Percentiles rank a stretch among this genome's conserved stretches.
phyloP scores from a whole-genome alignment of 2,888 invertebrate genomes.

The Phragmatobia fuliginosa region DNA sequence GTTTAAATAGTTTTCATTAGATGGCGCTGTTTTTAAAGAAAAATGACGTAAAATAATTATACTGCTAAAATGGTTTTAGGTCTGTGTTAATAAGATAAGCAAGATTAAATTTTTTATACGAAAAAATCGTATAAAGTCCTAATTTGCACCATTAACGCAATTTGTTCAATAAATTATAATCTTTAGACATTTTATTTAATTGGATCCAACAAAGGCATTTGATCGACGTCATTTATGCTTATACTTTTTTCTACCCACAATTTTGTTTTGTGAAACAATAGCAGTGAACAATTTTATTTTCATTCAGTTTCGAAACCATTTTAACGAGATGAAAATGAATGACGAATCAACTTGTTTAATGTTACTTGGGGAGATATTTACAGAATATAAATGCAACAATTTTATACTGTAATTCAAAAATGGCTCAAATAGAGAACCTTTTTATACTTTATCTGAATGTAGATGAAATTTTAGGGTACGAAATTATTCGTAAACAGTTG shows the following conservation, averaged over 20 bases:
- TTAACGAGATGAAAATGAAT: conserved; percentile 2
- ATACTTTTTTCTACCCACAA: not conserved
- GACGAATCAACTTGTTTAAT: not conserved
- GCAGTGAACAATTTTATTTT: conserved; percentile 6
- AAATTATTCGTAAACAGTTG: not conserved
- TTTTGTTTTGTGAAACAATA: conserved; percentile 8
- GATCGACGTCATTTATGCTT: conserved; percentile 16
- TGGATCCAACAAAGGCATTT: conserved; percentile 30
- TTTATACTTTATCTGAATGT: not conserved
- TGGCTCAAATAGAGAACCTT: not conserved
- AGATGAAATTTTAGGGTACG: not conserved
- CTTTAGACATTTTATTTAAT: conserved; percentile 28
- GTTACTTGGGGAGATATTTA: not conserved
- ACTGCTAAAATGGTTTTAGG: not conserved
- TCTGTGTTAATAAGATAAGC: conserved; percentile 1
- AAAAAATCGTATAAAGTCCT: not conserved
- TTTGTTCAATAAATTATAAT: conserved; percentile 26
- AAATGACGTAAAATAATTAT: not conserved
- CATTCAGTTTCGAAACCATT: conserved; percentile 3
- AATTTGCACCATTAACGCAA: conserved; percentile 28
- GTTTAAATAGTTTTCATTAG: not conserved
- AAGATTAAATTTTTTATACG: not conserved
- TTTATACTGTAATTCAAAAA: not conserved
- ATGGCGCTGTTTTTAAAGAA: not conserved
- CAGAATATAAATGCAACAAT: not conserved